Evolutionary conservation across 2,797 vertebrate genomes (phyloP).

Genomic region (Brachymystax lenok): DNA sequence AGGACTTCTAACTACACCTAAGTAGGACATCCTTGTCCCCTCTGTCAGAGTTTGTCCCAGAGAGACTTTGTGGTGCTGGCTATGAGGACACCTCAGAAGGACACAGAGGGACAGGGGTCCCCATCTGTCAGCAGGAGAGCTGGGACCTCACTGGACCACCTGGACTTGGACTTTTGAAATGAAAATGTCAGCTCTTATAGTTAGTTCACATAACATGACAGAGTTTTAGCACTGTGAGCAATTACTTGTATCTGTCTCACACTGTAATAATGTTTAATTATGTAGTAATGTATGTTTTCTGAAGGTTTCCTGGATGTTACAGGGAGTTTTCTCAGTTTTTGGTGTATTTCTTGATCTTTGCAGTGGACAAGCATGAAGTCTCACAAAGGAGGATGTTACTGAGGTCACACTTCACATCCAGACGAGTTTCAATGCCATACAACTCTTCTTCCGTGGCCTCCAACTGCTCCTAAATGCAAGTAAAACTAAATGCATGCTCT

Average conservation of each 20-base stretch:
- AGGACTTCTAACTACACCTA: background rate
- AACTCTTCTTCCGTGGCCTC: too few species aligned
- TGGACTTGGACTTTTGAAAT: conserved; percentile 75
- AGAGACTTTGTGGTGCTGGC: conserved; percentile 88
- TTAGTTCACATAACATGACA: background rate
- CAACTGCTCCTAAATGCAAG: too few species aligned
- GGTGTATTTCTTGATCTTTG: conserved; percentile 90
- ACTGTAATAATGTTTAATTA: background rate
- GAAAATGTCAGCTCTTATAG: background rate
- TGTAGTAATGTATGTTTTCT: conserved; percentile 7
- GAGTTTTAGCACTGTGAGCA: background rate
- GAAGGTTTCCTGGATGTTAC: conserved; percentile 93
- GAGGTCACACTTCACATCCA: conserved; percentile 82
- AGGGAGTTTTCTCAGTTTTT: conserved; percentile 86
- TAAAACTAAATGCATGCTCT: too few species aligned
- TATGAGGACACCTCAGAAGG: conserved; percentile 80
- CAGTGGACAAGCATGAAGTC: conserved; percentile 87
- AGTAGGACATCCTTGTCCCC: background rate
- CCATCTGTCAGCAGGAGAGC: conserved; percentile 24
- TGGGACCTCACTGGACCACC: conserved; percentile 62
- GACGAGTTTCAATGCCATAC: too few species aligned
- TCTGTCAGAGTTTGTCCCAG: conserved; percentile 79
- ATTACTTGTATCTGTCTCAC: background rate
- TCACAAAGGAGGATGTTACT: conserved; percentile 81
- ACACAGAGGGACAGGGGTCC: conserved; percentile 56